These are phyloP conservation scores for Diorhabda elongata DNA, from an alignment of 1,140 invertebrate genomes.

Conservation along the genomic window DNA sequence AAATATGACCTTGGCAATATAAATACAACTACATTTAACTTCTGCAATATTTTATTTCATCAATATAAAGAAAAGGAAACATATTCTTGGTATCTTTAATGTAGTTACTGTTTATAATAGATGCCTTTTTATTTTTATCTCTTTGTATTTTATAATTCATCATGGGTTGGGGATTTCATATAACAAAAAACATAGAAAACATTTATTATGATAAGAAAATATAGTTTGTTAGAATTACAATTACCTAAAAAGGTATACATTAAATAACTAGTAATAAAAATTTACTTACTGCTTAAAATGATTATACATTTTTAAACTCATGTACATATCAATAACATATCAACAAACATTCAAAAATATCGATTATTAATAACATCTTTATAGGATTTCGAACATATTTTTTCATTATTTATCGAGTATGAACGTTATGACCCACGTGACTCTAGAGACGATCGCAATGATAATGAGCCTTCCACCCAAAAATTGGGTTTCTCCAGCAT, in stretches of 20 bases:
- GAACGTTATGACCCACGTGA: constrained; percentile 47
- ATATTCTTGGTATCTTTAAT: no score
- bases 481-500: constrained; percentile 92
- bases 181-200: constrained; percentile 14
- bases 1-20: no score
- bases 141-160: no score
- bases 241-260: constrained; percentile 34
- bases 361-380: constrained; percentile 10
- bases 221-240: constrained; percentile 33
- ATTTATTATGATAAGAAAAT: constrained; percentile 32
- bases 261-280: constrained; percentile 37
- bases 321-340: constrained; percentile 26
- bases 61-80: no score
- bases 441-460: constrained; percentile 74
- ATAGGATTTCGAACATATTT: constrained; percentile 6
- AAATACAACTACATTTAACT: no score
- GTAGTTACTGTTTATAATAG: no score
- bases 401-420: neutral
- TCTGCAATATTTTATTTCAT: no score
- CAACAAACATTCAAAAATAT: constrained; percentile 24
- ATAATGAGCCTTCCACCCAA: constrained; percentile 90
- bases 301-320: constrained; percentile 31
- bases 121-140: no score
- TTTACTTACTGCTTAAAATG: constrained; percentile 35
- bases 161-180: neutral